Evolutionary conservation across 2,888 invertebrate species (phyloP).

Genomic region (Sphaeridia pumilis): DNA sequence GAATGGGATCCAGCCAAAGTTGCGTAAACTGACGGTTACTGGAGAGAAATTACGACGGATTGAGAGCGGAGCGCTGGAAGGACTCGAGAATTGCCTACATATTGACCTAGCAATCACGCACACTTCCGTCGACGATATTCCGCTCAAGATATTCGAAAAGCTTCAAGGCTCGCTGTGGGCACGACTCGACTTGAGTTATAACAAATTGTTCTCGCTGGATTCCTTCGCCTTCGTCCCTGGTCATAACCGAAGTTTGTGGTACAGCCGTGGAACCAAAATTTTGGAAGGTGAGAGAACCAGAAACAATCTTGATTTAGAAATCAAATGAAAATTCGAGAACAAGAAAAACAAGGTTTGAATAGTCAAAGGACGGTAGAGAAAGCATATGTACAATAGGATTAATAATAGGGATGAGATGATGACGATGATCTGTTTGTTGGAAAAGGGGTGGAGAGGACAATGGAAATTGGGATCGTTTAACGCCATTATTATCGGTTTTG

Average conservation of each 20-base stretch:
- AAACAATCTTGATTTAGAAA: neutral
- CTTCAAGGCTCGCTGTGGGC: conserved; percentile 31
- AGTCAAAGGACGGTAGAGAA: too few species aligned
- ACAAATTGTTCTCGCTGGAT: conserved; percentile 64
- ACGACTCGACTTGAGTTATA: conserved; percentile 62
- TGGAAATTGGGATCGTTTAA: too few species aligned
- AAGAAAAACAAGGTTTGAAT: too few species aligned
- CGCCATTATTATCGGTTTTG: too few species aligned
- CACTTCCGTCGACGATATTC: conserved; percentile 66
- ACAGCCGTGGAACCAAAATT: conserved; percentile 72
- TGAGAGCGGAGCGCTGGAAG: conserved; percentile 63
- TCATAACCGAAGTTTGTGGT: conserved; percentile 67
- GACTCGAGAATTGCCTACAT: conserved; percentile 61
- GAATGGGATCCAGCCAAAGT: conserved; percentile 63
- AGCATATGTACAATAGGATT: too few species aligned
- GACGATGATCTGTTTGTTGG: too few species aligned
- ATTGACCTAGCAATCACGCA: conserved; percentile 62
- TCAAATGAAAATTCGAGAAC: too few species aligned
- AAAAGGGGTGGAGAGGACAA: too few species aligned
- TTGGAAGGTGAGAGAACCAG: conserved; percentile 53
- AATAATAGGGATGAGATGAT: neutral
- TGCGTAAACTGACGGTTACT: conserved; percentile 66
- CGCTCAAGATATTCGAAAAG: conserved; percentile 47
- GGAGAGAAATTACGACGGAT: conserved; percentile 61
- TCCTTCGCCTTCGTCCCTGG: conserved; percentile 70